Evolutionary conservation across 1,140 invertebrate genomes (phyloP).

Genomic region (Brachionus calyciflorus): DNA sequence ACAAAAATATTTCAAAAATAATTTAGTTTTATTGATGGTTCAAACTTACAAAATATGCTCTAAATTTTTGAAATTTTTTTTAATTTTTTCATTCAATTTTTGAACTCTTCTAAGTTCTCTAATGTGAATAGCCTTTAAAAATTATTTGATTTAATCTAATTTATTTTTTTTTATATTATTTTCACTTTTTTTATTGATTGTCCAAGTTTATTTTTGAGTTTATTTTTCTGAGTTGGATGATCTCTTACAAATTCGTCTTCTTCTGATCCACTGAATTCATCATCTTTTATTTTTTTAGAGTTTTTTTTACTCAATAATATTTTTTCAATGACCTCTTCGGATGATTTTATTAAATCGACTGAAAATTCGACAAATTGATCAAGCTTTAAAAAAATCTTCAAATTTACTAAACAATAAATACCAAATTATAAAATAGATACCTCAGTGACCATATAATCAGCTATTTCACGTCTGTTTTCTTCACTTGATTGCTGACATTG

Average conservation of each 20-base stretch:
- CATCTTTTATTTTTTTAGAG: background rate
- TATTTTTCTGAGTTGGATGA: no score
- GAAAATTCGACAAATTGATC: slow-evolving; percentile 7
- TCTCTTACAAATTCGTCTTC: no score
- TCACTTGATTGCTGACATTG: slow-evolving; percentile 4
- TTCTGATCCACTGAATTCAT: no score
- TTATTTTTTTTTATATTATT: no score
- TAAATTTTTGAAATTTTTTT: background rate
- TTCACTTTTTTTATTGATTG: slow-evolving; percentile 16
- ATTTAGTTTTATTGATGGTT: background rate
- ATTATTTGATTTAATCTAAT: no score
- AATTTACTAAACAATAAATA: background rate
- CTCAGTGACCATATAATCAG: slow-evolving; percentile 22
- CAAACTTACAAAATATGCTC: slow-evolving; percentile 3
- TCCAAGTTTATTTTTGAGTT: background rate
- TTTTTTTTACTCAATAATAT: slow-evolving; percentile 11
- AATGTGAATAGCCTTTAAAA: background rate
- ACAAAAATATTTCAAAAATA: background rate
- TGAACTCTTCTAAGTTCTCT: background rate
- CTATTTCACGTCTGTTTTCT: slow-evolving; percentile 14
- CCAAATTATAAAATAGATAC: background rate
- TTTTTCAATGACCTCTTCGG: slow-evolving; percentile 15
- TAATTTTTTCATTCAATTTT: slow-evolving; percentile 5
- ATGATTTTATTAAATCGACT: slow-evolving; percentile 1
- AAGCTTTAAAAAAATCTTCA: background rate